These are phyloP conservation scores for Fregetta grallaria DNA, from an alignment of 2,113 vertebrate species.

Conservation along the genomic window DNA sequence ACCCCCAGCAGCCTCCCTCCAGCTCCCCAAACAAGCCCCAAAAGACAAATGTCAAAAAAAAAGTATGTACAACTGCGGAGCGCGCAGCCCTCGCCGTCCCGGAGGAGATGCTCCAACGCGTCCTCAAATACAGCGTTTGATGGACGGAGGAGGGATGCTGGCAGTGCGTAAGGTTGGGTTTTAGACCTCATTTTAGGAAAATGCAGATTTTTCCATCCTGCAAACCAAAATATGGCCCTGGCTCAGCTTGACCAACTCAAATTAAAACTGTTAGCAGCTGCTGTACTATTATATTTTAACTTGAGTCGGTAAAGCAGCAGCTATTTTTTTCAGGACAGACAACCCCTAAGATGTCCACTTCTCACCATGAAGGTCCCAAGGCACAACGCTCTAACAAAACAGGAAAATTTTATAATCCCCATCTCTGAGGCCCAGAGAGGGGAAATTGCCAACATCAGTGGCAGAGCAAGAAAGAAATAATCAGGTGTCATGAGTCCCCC, in stretches of 20 bases:
- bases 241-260: not conserved
- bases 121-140: not conserved
- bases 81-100: not conserved
- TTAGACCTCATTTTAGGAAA: not conserved
- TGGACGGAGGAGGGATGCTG: not conserved
- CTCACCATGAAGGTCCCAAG: not conserved
- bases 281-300: not conserved
- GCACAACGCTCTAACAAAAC: not conserved
- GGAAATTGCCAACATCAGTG: not conserved
- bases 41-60: not conserved
- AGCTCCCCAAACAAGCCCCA: not conserved
- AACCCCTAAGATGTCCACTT: not conserved
- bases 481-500: not conserved
- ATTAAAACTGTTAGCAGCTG: not conserved
- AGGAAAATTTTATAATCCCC: not conserved
- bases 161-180: fast-evolving
- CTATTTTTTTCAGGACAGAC: not conserved
- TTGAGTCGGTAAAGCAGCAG: not conserved
- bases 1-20: not conserved
- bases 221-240: not conserved
- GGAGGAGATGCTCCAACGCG: not conserved
- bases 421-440: not conserved
- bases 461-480: not conserved
- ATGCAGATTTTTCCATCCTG: not conserved
- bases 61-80: not conserved